Evolutionary conservation across 2,113 vertebrate genomes (phyloP), one percentile per base, ranked within the genome.

Genomic region (Callocephalon fimbriatum): DNA sequence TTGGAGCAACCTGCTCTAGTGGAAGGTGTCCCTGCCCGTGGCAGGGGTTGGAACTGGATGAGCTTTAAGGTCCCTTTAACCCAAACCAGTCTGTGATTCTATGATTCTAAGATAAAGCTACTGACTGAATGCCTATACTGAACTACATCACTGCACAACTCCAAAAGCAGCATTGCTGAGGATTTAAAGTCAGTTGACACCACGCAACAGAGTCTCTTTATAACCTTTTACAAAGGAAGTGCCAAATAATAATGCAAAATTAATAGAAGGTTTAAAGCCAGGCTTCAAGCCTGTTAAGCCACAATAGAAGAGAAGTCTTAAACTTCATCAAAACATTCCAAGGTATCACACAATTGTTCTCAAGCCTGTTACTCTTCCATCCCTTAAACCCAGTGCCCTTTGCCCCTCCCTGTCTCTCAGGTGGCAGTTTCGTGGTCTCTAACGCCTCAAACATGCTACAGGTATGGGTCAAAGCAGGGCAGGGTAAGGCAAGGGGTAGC

Each of bases 401-500:
- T 27, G 22, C 11, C 22, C 22, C 31, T 29, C 31, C 37, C 37
- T 1, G 13, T 2, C 29, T n/a, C 56, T 31, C 25, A 9, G 21
- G 48, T 2, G 7, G 19, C 53, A 63, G 17, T 6, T 53, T 7
- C 3, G 11, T 3, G 23, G 31, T 15, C 70, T 50, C 20, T 45
- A 58, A 56, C 10, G 8, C 29, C 25, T 65, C 25, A 9, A 13
- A 20, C 18, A 4, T 13, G 11, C 25, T 15, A 7, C 3, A 37
- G 37, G 16, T 35, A 58, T 4, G 8, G 21, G 21, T 23, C 56
- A 35, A 58, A 35, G 56, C n/a, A 58, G 21, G 56, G 32, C 31
- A 63, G 54, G 9, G 21, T 13, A 1, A 0, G 14, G 22, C 6
- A 29, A n/a, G 26, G 58, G 48, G 9, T 0, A 1, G 26, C 26